Conservation (phyloP, 1,140 invertebrate species). For the Pogonognathellus flavescens region DNA sequence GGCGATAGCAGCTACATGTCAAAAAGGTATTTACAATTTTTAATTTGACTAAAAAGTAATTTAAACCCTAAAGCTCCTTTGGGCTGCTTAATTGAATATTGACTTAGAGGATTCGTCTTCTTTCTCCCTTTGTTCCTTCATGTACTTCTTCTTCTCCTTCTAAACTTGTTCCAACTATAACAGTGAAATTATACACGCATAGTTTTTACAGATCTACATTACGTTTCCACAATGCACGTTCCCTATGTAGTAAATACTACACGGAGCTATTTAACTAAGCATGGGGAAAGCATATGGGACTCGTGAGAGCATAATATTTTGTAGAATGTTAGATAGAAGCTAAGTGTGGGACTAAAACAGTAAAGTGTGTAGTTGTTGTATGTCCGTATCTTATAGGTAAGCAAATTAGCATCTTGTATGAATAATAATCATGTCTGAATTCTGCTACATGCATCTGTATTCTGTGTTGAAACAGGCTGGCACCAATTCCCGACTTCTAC, state of each 20-base stretch:
- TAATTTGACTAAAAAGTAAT: slow-evolving; percentile 46
- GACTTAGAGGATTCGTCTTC: slow-evolving; percentile 19
- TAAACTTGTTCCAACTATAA: background rate
- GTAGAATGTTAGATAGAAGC: background rate
- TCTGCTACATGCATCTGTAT: background rate
- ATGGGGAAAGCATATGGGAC: background rate
- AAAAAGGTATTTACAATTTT: slow-evolving; percentile 51
- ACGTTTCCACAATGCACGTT: too few relatives aligned
- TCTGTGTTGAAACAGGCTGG: slow-evolving; percentile 29
- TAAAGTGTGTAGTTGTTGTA: background rate
- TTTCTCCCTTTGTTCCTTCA: background rate
- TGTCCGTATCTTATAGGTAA: background rate
- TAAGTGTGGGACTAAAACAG: background rate
- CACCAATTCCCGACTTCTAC: slow-evolving; percentile 32
- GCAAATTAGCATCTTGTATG: slow-evolving; percentile 44
- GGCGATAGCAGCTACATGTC: slow-evolving; percentile 34
- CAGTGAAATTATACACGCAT: too few relatives aligned
- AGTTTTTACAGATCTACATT: too few relatives aligned
- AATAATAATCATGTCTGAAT: background rate
- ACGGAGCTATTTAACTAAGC: too few relatives aligned
- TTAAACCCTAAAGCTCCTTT: slow-evolving; percentile 45
- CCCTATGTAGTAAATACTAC: too few relatives aligned
- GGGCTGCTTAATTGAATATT: slow-evolving; percentile 44
- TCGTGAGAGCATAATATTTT: background rate
- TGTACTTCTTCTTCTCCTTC: background rate